Evolutionary conservation across 2,888 invertebrate species (phyloP), one percentile per base, ranked within the genome.

Genomic region (Thymelicus acteon): DNA sequence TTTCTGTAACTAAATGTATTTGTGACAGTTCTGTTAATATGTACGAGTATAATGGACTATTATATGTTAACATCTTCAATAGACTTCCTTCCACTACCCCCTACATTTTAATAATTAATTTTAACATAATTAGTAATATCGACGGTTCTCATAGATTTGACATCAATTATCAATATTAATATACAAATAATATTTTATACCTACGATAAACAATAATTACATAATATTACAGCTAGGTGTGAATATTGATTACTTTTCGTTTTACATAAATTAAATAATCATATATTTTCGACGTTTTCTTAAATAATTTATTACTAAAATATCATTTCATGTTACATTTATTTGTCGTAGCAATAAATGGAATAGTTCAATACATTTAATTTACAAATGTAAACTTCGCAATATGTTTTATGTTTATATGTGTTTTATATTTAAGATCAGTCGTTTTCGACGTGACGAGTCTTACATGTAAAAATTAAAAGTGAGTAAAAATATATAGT

Each of bases 91-190:
- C n/a, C 8, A 24, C 12, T 54, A 54, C 10, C 54, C 54, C 24
- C 54, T 54, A 54, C 10, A 54, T 75, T 75, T 31, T 58, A 52
- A 31, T 52, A 66, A 66, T 58, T 52, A 67, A 13, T 10, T 7
- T 67, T 7, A 67, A 52, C 40, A 24, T 54, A 61, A 60, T 19
- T 5, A 54, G 31, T 24, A 40, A 60, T 68, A 69, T 72, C 76
- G 78, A 83, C 78, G 84, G 83, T 80, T 82, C 79, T 79, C 76
- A 78, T 80, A 76, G 78, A 82, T 82, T 81, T 77, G 78, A 80
- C 80, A 74, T 78, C 57, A 72, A 15, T 24, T 67, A 62, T 63
- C 71, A 68, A 75, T 73, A 57, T 76, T 65, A 73, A 72, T 75
- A 75, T 79, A 79, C 75, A 80, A 77, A 76, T 79, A 77, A 72